Conservation (phyloP, 2,888 invertebrate species). For the Aspidapion aeneum region DNA sequence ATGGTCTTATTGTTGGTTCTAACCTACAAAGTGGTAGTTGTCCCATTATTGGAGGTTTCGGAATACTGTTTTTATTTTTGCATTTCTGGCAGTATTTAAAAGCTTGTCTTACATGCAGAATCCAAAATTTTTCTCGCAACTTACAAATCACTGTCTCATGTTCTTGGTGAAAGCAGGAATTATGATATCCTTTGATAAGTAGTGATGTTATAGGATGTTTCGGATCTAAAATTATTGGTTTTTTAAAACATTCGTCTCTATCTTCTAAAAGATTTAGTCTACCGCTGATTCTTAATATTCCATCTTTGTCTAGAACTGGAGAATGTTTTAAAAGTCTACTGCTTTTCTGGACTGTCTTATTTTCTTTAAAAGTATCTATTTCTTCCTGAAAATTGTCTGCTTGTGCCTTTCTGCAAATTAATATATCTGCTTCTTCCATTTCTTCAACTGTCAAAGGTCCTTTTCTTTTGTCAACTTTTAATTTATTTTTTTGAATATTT, state of each 20-base stretch:
- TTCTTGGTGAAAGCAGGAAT: background rate
- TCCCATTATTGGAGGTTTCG: background rate
- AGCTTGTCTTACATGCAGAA: background rate
- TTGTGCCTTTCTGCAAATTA: background rate
- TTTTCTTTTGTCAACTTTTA: no score
- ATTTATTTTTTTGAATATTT: no score
- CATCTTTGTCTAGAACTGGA: background rate
- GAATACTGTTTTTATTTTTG: background rate
- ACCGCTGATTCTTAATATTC: background rate
- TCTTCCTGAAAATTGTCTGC: background rate
- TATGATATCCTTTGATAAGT: background rate
- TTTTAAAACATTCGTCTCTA: no score
- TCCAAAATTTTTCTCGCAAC: background rate
- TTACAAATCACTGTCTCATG: background rate
- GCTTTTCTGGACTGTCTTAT: background rate
- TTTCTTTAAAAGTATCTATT: background rate
- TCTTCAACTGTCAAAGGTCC: background rate
- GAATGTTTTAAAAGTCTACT: background rate
- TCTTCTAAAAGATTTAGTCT: no score
- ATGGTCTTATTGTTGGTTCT: constrained; percentile 6
- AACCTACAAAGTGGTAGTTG: constrained; percentile 4
- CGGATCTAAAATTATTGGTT: no score
- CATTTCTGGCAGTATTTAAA: background rate
- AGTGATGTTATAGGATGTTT: background rate
- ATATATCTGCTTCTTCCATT: background rate